Percentiles rank a stretch among this genome's conserved stretches.
These are phyloP conservation scores for Polia nebulosa DNA, from an alignment of 2,888 invertebrate species.

Conservation along the genomic window DNA sequence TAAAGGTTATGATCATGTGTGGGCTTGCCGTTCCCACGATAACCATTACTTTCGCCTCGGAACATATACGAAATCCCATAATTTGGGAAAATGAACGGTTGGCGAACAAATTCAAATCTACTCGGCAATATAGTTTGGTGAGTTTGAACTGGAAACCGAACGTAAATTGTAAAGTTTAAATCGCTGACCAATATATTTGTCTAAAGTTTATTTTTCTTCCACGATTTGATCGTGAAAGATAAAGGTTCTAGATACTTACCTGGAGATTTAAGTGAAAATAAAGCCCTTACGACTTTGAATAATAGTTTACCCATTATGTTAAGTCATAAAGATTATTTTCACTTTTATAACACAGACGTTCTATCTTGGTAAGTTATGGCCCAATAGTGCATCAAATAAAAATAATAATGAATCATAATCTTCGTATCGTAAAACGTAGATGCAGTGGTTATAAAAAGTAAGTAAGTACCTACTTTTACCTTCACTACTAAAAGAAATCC, in stretches of 20 bases:
- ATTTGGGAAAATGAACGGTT: background rate
- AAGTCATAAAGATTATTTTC: slow-evolving; percentile 53
- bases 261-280: slow-evolving; percentile 20
- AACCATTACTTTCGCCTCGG: slow-evolving; percentile 34
- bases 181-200: background rate
- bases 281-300: slow-evolving; percentile 8
- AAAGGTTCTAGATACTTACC: background rate
- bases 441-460: slow-evolving; percentile 47
- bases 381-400: slow-evolving; percentile 55
- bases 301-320: background rate
- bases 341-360: slow-evolving; percentile 44
- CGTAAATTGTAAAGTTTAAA: slow-evolving; percentile 5
- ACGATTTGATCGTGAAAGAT: background rate
- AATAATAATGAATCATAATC: slow-evolving; percentile 40
- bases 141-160: background rate
- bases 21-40: slow-evolving; percentile 42
- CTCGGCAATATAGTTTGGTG: background rate
- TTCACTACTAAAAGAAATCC: slow-evolving; percentile 60
- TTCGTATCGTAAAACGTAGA: slow-evolving; percentile 51
- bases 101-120: slow-evolving; percentile 5
- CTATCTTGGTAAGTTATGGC: slow-evolving; percentile 46
- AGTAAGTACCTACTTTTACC: slow-evolving; percentile 49
- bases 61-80: slow-evolving; percentile 27
- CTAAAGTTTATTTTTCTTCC: background rate
- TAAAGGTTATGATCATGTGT: slow-evolving; percentile 45